Percentiles rank a stretch among this genome's conserved stretches.
Evolutionary conservation across 2,888 invertebrate species (phyloP).

Genomic region (Andrena haemorrhoa): DNA sequence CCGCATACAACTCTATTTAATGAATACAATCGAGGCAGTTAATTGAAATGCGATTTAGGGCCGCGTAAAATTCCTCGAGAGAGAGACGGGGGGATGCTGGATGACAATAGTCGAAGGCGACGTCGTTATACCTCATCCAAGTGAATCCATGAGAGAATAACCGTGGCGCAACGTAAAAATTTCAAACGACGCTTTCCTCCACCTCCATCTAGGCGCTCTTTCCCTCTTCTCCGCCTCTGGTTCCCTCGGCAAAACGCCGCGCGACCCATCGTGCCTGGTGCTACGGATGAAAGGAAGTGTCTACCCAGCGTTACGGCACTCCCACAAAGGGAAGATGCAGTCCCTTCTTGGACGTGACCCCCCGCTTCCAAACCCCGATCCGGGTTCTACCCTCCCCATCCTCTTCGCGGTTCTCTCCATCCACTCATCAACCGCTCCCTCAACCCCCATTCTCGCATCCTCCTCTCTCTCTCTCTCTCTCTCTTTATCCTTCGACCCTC

Average conservation of each 20-base stretch:
- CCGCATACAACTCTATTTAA: too few relatives aligned
- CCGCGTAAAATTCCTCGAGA: not conserved
- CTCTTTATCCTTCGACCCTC: conserved; percentile 38
- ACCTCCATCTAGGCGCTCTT: conserved; percentile 42
- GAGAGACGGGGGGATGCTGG: not conserved
- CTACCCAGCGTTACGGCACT: conserved; percentile 82
- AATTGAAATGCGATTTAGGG: conserved; percentile 23
- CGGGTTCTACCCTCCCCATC: conserved; percentile 60
- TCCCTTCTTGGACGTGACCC: conserved; percentile 76
- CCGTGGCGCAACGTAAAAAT: conserved; percentile 61
- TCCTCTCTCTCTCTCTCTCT: conserved; percentile 45
- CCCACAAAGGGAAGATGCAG: conserved; percentile 80
- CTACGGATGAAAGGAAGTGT: conserved; percentile 82
- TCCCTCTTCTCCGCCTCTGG: conserved; percentile 21
- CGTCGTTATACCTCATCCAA: conserved; percentile 42
- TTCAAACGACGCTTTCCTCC: conserved; percentile 61
- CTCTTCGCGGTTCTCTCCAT: conserved; percentile 57
- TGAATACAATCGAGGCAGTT: not conserved
- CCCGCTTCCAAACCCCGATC: conserved; percentile 64
- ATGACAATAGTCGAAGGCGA: conserved; percentile 17
- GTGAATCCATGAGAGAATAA: conserved; percentile 57
- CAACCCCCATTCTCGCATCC: conserved; percentile 19
- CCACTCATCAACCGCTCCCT: conserved; percentile 59
- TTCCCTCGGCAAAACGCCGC: conserved; percentile 70
- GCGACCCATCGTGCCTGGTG: conserved; percentile 74